phyloP scores from a whole-genome alignment of 2,797 vertebrate genomes.

The Xiphorhynchus erythropygius region DNA sequence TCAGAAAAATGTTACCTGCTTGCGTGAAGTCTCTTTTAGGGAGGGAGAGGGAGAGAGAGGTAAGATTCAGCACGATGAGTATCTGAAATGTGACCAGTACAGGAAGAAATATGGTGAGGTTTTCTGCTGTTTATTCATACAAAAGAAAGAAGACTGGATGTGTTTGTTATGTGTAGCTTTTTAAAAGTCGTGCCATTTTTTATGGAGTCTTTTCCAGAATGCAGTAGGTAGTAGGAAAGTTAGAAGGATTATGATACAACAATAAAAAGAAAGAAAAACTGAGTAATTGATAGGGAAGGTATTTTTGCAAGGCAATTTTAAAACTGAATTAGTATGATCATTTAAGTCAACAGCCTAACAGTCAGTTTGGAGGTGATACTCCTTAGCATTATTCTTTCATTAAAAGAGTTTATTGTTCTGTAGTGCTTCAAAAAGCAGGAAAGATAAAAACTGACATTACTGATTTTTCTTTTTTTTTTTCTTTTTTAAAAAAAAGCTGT shows the following conservation, averaged over 20 bases:
- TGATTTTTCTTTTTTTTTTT: background rate
- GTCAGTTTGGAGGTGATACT: background rate
- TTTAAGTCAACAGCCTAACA: background rate
- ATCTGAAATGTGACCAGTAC: background rate
- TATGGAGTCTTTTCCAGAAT: background rate
- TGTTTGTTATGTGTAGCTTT: background rate
- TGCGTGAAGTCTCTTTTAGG: background rate
- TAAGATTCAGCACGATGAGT: background rate
- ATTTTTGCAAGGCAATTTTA: background rate
- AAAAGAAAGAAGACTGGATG: background rate
- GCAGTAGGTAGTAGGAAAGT: background rate
- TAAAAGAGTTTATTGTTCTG: slow-evolving; percentile 1
- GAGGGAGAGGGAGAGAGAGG: background rate
- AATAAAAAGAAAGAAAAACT: background rate
- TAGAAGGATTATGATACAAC: background rate
- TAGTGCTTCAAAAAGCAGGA: background rate
- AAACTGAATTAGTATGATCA: background rate
- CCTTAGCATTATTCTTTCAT: background rate
- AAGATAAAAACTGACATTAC: background rate
- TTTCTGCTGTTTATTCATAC: background rate
- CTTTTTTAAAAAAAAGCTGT: background rate
- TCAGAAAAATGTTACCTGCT: background rate
- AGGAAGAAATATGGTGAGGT: background rate
- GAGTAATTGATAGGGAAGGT: background rate
- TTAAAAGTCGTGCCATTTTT: background rate